phyloP scores from a whole-genome alignment of 2,797 vertebrate genomes.

The Falco cherrug region DNA sequence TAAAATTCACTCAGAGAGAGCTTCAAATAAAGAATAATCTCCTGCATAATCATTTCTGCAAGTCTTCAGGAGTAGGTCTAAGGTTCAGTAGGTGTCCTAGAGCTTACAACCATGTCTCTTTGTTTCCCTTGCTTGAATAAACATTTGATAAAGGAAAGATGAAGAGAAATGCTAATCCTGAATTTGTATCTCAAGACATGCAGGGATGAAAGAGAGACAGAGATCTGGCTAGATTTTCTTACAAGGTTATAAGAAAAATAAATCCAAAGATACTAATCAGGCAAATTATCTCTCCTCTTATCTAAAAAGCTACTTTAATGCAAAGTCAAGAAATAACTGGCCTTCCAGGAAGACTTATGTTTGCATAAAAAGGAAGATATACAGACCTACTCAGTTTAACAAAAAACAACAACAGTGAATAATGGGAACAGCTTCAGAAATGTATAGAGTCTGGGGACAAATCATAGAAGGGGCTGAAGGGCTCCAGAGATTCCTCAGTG shows the following conservation, averaged over 20 bases:
- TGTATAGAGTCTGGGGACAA: neutral
- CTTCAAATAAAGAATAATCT: conserved; percentile 37
- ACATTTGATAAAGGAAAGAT: conserved; percentile 59
- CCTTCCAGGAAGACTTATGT: neutral
- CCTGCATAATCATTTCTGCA: neutral
- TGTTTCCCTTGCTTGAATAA: conserved; percentile 60
- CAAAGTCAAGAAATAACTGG: conserved; percentile 44
- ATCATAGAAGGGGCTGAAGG: neutral
- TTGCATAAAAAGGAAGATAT: neutral
- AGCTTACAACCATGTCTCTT: conserved; percentile 39
- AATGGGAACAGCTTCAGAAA: neutral
- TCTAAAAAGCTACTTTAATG: conserved; percentile 37
- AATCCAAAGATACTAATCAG: conserved; percentile 44
- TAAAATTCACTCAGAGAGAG: conserved; percentile 8
- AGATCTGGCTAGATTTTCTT: conserved; percentile 38
- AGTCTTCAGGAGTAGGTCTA: conserved; percentile 1
- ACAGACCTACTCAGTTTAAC: neutral
- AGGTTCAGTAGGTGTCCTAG: conserved; percentile 34
- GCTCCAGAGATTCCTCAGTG: neutral
- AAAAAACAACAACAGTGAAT: neutral
- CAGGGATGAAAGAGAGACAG: neutral
- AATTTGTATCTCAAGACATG: conserved; percentile 58
- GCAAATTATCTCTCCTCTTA: conserved; percentile 21
- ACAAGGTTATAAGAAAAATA: conserved; percentile 44
- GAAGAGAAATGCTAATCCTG: conserved; percentile 59